phyloP scores from a whole-genome alignment of 2,888 invertebrate species.

The Biston betularia region DNA sequence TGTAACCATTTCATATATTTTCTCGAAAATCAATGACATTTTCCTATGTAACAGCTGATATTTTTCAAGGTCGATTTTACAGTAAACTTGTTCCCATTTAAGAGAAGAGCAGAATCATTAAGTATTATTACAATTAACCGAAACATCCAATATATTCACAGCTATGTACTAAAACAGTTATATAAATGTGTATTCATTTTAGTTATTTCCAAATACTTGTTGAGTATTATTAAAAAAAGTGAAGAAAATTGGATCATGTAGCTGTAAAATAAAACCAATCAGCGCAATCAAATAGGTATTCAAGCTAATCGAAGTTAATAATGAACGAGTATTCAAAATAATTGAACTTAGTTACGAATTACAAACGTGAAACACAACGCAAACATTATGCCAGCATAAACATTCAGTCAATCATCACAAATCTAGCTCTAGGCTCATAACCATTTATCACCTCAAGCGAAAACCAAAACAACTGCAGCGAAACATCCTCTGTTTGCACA shows the following conservation, averaged over 20 bases:
- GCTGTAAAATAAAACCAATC: background rate
- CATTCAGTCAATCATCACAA: constrained; percentile 20
- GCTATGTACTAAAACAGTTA: constrained; percentile 10
- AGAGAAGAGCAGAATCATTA: too few species aligned
- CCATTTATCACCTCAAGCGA: constrained; percentile 22
- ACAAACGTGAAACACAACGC: constrained; percentile 4
- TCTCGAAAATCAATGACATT: too few species aligned
- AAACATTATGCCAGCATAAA: constrained; percentile 13
- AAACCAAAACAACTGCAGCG: constrained; percentile 29
- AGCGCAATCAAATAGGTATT: background rate
- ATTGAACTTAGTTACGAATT: background rate
- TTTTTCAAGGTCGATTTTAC: too few species aligned
- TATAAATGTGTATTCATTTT: background rate
- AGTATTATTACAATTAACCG: too few species aligned
- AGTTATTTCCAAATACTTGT: background rate
- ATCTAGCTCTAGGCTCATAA: constrained; percentile 10
- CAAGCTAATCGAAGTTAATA: too few species aligned
- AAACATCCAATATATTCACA: constrained; percentile 8
- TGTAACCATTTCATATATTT: too few species aligned
- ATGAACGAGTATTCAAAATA: too few species aligned
- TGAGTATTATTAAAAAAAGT: background rate
- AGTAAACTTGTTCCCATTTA: too few species aligned
- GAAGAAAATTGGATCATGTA: background rate
- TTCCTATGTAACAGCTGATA: too few species aligned
- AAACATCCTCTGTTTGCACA: constrained; percentile 24